Evolutionary conservation across 35 echinoderm and acorn worm genomes (phyloP), one percentile per base, ranked within the genome.

Genomic region (Eucidaris tribuloides): DNA sequence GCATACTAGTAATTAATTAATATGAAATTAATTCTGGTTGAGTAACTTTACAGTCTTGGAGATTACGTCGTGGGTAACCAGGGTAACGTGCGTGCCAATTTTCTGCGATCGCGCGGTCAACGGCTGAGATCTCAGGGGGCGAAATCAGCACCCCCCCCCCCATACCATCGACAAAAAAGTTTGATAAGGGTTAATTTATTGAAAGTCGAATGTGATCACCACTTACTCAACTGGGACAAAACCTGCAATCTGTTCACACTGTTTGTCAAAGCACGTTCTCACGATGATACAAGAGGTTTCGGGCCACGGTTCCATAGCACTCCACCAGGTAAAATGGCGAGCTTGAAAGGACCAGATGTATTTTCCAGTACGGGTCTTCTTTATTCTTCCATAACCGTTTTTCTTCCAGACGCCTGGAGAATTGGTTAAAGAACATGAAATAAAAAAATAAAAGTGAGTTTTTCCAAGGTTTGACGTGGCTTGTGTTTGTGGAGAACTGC

Each of bases 271-370:
- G 59, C 92, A 94, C 6, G 92, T 89, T 9, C 60, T 48, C 2
- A 94, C 82, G 36, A 80, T 81, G 1, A 87, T 79, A 56, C 92
- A 94, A 33, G 77, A 85, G 9, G 92, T 94, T 29, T 85, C 72
- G n/a, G 74, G 81, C 38, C 84, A 90, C 43, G 59, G 89, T 11
- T 44, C 18, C 27, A 82, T 88, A 20, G 84, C 92, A 41, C 81
- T 83, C 92, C 92, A 94, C 92, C 92, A 94, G 19, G 74, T 82
- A 14, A 94, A 90, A 56, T 92, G 90, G 5, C 74, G 23, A 1
- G 92, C 88, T 20, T 66, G 18, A 42, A 79, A 86, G 45, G 71
- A 62, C 81, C 81, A 94, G 19, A 89, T 62, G 45, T 50, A 43
- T 48, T 60, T 45, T 3, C 82, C 82, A 2, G 32, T 38, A 15